These are phyloP conservation scores for Equus quagga DNA, from an alignment of 2,113 vertebrate genomes.

Conservation along the genomic window DNA sequence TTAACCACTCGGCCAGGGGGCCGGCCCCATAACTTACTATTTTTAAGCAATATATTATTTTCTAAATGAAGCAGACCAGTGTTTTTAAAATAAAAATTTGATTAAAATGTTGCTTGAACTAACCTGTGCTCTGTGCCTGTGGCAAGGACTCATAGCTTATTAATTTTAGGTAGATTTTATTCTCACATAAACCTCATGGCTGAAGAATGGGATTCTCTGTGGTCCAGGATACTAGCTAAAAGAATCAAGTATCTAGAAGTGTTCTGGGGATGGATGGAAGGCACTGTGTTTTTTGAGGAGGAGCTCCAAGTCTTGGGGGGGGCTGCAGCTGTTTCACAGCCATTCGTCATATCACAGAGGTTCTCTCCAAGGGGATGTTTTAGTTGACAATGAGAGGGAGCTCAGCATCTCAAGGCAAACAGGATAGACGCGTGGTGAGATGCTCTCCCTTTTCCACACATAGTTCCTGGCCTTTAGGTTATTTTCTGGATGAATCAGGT, in stretches of 20 bases:
- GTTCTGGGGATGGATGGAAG: neutral
- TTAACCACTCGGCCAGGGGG: too few species aligned
- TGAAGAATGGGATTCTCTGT: neutral
- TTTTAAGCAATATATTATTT: neutral
- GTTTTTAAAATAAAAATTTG: neutral
- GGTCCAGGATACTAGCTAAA: neutral
- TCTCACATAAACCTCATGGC: neutral
- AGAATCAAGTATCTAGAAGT: neutral
- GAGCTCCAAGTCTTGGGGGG: neutral
- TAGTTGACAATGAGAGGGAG: neutral
- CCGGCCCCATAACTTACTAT: neutral
- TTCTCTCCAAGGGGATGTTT: too few species aligned
- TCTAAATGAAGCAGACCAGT: neutral
- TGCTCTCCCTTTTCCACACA: neutral
- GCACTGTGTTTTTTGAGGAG: neutral
- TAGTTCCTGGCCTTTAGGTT: neutral
- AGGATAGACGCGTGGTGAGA: neutral
- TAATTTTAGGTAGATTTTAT: neutral
- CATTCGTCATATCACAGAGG: neutral
- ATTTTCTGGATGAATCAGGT: neutral
- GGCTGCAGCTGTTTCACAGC: neutral
- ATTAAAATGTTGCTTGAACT: neutral
- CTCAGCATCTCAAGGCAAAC: neutral
- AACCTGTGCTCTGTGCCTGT: neutral
- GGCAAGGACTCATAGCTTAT: neutral